A percentile compares a stretch with the other conserved stretches of the same genome.
Conservation (phyloP, 2,888 invertebrate genomes). For the Rotaria sp. region DNA sequence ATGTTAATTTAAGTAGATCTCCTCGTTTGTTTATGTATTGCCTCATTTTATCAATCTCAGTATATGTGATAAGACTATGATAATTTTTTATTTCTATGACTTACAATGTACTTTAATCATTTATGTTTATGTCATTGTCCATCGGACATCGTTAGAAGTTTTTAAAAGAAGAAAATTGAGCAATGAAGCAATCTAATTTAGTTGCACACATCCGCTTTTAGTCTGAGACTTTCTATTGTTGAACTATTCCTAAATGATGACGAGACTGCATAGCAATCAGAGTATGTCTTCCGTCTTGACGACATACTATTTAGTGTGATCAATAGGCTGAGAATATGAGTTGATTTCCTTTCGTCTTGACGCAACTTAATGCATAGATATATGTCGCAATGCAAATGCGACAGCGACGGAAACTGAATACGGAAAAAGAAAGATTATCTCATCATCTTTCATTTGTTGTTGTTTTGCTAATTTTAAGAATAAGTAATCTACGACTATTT, state of each 20-base stretch:
- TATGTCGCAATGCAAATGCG: slow-evolving; percentile 17
- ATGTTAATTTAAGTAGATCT: too few relatives aligned
- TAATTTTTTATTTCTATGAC: too few relatives aligned
- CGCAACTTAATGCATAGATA: background rate
- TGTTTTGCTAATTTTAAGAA: slow-evolving; percentile 1
- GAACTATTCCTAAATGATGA: background rate
- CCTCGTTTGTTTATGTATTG: background rate
- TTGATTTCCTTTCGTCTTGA: slow-evolving; percentile 15
- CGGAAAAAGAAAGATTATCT: slow-evolving; percentile 10
- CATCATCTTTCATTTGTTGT: background rate
- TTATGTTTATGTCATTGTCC: background rate
- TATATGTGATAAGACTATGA: too few relatives aligned
- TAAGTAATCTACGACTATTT: background rate
- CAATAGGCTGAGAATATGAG: slow-evolving; percentile 22
- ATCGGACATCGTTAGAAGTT: background rate
- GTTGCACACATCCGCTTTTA: slow-evolving; percentile 5
- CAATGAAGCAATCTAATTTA: slow-evolving; percentile 21
- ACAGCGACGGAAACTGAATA: background rate
- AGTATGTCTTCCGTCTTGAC: slow-evolving; percentile 16
- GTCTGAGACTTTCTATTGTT: background rate
- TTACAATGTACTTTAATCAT: background rate
- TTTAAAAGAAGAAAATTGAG: background rate
- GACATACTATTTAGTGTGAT: slow-evolving; percentile 5
- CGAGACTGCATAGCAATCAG: slow-evolving; percentile 10
- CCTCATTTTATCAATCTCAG: background rate